phyloP scores from a whole-genome alignment of 1,140 invertebrate species.

The Eupristina koningsbergeri region DNA sequence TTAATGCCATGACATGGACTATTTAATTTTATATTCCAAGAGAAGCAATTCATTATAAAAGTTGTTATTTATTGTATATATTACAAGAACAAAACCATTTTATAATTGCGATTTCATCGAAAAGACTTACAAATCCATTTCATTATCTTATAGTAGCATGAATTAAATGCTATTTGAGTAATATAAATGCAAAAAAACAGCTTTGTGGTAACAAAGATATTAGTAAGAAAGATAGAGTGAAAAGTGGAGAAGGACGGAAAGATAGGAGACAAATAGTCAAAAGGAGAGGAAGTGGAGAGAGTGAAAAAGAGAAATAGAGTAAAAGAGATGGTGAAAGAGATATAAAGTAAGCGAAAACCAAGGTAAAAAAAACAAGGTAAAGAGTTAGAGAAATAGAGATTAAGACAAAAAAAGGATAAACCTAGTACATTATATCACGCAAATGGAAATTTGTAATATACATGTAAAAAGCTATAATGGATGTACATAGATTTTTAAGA shows the following conservation, averaged over 20 bases:
- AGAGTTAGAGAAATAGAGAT: neutral
- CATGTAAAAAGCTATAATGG: neutral
- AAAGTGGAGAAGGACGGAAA: no score
- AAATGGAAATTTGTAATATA: slow-evolving; percentile 30
- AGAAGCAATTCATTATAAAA: no score
- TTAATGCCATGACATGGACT: no score
- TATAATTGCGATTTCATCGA: neutral
- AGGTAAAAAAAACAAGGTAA: neutral
- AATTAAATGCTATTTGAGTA: slow-evolving; percentile 27
- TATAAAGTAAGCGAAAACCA: neutral
- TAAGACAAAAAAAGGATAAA: neutral
- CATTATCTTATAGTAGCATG: slow-evolving; percentile 11
- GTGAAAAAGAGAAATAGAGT: no score
- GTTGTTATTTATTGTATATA: neutral
- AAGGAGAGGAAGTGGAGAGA: no score
- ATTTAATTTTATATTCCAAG: no score
- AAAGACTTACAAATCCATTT: slow-evolving; percentile 16
- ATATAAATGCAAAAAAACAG: slow-evolving; percentile 30
- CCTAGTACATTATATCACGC: slow-evolving; percentile 21
- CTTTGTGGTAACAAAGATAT: neutral
- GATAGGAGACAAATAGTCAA: no score
- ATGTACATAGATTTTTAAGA: neutral
- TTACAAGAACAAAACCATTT: neutral
- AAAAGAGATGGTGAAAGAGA: neutral
- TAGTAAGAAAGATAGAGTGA: neutral